Evolutionary conservation across 2,888 invertebrate genomes (phyloP).

Genomic region (Tipula lateralis): DNA sequence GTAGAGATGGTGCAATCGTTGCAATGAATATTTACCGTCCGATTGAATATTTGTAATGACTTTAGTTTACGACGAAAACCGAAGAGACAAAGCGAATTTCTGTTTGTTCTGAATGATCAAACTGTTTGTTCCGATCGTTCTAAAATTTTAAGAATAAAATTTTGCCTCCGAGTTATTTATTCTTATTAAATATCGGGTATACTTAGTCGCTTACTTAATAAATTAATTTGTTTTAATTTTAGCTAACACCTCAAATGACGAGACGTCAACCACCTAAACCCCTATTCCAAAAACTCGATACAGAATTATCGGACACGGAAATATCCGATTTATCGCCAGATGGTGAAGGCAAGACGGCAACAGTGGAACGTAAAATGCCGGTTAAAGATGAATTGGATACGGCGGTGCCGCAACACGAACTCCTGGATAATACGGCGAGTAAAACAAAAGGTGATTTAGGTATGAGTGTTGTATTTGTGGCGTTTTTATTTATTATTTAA

Average conservation of each 20-base stretch:
- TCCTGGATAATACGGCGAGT: slow-evolving; percentile 81
- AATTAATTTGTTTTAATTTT: too few relatives aligned
- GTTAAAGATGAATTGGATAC: slow-evolving; percentile 74
- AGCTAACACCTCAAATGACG: slow-evolving; percentile 68
- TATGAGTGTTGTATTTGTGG: slow-evolving; percentile 36
- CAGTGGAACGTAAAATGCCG: slow-evolving; percentile 65
- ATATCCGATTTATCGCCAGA: slow-evolving; percentile 79
- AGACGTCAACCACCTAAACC: slow-evolving; percentile 68
- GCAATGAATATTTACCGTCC: too few relatives aligned
- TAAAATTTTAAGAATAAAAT: too few relatives aligned
- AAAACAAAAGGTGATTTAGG: slow-evolving; percentile 77
- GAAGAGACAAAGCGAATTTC: too few relatives aligned
- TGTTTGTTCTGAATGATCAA: too few relatives aligned
- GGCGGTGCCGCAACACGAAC: slow-evolving; percentile 79
- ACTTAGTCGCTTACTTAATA: too few relatives aligned
- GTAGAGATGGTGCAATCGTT: too few relatives aligned
- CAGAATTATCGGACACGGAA: slow-evolving; percentile 81
- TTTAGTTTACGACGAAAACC: too few relatives aligned
- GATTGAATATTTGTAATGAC: too few relatives aligned
- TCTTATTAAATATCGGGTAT: too few relatives aligned
- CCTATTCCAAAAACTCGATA: slow-evolving; percentile 60
- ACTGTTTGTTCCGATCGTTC: too few relatives aligned
- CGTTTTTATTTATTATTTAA: slow-evolving; percentile 2
- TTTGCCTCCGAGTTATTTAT: too few relatives aligned
- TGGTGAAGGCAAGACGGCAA: slow-evolving; percentile 62